Conservation (phyloP, 1,140 invertebrate species). For the Trachelipus rathkii region DNA sequence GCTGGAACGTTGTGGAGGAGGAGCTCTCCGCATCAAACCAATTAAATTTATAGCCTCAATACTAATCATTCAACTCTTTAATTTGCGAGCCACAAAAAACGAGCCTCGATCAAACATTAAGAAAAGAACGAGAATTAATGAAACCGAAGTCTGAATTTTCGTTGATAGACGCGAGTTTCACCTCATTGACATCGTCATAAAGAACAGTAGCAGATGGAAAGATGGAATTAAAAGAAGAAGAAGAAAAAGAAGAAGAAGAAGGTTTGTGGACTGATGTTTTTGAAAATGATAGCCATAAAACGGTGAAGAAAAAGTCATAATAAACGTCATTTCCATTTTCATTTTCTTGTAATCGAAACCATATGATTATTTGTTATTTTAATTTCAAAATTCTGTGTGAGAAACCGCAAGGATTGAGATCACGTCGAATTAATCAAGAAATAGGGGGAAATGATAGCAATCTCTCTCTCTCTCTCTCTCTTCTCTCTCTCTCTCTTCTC, state of each 20-base stretch:
- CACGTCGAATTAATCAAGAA: too few species aligned
- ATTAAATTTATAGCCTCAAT: background rate
- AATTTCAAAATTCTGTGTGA: background rate
- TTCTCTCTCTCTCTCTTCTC: too few species aligned
- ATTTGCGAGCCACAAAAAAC: background rate
- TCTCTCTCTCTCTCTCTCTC: too few species aligned
- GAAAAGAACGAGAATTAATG: background rate
- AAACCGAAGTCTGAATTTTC: slow-evolving; percentile 3
- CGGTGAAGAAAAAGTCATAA: background rate
- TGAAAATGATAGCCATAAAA: background rate
- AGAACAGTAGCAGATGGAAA: too few species aligned
- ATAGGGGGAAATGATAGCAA: too few species aligned
- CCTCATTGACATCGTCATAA: background rate
- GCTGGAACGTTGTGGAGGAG: too few species aligned
- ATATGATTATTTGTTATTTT: background rate
- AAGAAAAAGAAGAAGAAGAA: background rate
- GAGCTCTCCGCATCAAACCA: background rate
- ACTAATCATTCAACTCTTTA: background rate
- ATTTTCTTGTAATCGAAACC: background rate
- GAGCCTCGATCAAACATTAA: background rate
- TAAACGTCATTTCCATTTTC: background rate
- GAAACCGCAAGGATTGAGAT: too few species aligned
- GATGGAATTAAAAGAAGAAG: too few species aligned
- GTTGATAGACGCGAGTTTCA: background rate
- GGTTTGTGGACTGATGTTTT: too few species aligned